Percentiles rank a stretch among this genome's conserved stretches.
Evolutionary conservation across 2,797 vertebrate genomes (phyloP).

Genomic region (Halcyon smyrnensis): DNA sequence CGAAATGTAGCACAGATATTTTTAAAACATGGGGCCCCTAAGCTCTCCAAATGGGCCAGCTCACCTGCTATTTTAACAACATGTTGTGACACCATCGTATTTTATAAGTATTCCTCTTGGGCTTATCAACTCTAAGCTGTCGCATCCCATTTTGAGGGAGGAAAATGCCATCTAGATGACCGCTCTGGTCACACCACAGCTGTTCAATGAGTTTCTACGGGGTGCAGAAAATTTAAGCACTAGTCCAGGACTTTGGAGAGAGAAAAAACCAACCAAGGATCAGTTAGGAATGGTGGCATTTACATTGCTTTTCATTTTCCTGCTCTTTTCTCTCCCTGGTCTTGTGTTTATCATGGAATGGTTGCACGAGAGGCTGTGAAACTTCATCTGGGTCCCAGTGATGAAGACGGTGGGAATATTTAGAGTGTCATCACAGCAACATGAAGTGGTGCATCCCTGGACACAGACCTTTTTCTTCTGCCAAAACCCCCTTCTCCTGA

Average conservation of each 20-base stretch:
- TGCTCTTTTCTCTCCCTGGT: neutral
- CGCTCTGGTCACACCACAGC: neutral
- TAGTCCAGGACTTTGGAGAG: neutral
- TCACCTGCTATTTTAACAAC: conserved; percentile 61
- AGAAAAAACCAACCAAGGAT: neutral
- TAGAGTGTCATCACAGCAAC: neutral
- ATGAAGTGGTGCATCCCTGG: neutral
- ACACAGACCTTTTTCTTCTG: neutral
- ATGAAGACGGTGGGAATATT: neutral
- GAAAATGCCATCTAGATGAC: conserved; percentile 18
- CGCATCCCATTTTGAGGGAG: conserved; percentile 27
- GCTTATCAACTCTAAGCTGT: conserved; percentile 60
- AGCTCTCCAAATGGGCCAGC: conserved; percentile 14
- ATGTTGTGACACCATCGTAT: conserved; percentile 36
- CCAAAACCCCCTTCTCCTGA: neutral
- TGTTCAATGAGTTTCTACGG: neutral
- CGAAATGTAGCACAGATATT: conserved; percentile 48
- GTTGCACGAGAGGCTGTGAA: accelerated
- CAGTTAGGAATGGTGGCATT: neutral
- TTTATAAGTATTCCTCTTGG: conserved; percentile 38
- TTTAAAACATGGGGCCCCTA: conserved; percentile 26
- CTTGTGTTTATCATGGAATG: neutral
- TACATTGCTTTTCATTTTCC: neutral
- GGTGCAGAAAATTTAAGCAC: neutral
- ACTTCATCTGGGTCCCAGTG: neutral